A percentile compares a stretch with the other conserved stretches of the same genome.
Evolutionary conservation across 2,888 invertebrate genomes (phyloP).

Genomic region (Lobophora halterata): DNA sequence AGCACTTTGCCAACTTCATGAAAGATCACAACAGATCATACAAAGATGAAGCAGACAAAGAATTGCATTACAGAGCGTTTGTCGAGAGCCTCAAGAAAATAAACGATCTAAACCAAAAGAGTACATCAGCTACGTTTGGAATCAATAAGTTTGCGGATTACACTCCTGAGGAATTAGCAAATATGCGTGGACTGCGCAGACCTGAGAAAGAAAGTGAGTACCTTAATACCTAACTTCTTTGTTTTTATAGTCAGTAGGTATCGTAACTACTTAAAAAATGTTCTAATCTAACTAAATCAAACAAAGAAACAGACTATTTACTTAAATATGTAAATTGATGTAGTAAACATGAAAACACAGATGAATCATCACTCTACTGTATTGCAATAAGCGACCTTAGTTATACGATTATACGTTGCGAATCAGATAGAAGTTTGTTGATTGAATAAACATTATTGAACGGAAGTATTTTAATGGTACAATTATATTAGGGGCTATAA

Average conservation of each 20-base stretch:
- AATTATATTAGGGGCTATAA: too few species aligned
- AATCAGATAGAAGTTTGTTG: slow-evolving; percentile 4
- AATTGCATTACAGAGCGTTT: slow-evolving; percentile 42
- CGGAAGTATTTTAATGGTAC: too few species aligned
- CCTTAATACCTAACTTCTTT: too few species aligned
- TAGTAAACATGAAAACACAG: not conserved
- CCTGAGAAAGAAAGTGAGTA: too few species aligned
- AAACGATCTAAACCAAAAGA: slow-evolving; percentile 34
- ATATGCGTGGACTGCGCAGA: slow-evolving; percentile 36
- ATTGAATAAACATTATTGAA: too few species aligned
- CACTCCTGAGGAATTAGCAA: slow-evolving; percentile 36
- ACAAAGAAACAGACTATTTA: too few species aligned
- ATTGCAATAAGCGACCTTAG: not conserved
- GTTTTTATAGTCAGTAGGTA: too few species aligned
- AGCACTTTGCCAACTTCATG: slow-evolving; percentile 43
- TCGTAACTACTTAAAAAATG: too few species aligned
- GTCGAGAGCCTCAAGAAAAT: slow-evolving; percentile 35
- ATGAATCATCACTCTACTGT: not conserved
- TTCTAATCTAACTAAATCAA: too few species aligned
- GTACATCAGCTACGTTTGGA: slow-evolving; percentile 32
- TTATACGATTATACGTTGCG: too few species aligned
- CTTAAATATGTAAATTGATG: not conserved
- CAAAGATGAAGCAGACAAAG: slow-evolving; percentile 42
- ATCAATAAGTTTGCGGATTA: slow-evolving; percentile 50
- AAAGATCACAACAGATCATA: slow-evolving; percentile 41